Conservation (phyloP, 2,113 vertebrate genomes). For the Gavia stellata region DNA sequence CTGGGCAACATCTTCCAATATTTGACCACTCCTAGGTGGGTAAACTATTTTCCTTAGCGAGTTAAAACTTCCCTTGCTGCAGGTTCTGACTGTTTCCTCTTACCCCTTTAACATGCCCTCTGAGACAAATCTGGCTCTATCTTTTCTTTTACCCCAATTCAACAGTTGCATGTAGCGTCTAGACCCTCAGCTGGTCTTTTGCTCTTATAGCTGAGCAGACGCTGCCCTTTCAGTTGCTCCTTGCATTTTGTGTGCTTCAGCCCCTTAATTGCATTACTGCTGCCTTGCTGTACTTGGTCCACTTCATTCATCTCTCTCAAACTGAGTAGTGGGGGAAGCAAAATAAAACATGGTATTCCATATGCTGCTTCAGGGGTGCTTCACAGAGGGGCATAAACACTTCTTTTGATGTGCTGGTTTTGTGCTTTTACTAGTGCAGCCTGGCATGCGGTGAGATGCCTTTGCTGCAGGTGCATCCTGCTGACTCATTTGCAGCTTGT, state of each 20-base stretch:
- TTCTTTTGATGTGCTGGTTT: background rate
- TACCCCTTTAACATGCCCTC: background rate
- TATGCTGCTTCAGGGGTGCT: background rate
- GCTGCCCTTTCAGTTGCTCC: background rate
- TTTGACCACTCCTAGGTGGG: background rate
- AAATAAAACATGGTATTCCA: background rate
- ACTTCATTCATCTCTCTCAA: background rate
- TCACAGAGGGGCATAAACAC: background rate
- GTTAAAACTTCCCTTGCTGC: background rate
- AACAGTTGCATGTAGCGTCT: background rate
- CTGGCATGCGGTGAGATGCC: background rate
- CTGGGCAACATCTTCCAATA: background rate
- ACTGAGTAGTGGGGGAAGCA: background rate
- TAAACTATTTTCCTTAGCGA: background rate
- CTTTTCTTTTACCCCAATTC: background rate
- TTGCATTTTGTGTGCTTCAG: background rate
- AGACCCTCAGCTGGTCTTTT: background rate
- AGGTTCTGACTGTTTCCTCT: background rate
- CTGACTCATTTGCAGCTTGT: background rate
- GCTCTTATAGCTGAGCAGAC: background rate
- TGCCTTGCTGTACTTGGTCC: background rate
- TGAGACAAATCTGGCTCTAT: accelerated
- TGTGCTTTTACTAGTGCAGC: background rate
- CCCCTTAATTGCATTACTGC: background rate
- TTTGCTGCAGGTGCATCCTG: background rate